Conservation (phyloP, 2,888 invertebrate species). For the Troides helena region DNA sequence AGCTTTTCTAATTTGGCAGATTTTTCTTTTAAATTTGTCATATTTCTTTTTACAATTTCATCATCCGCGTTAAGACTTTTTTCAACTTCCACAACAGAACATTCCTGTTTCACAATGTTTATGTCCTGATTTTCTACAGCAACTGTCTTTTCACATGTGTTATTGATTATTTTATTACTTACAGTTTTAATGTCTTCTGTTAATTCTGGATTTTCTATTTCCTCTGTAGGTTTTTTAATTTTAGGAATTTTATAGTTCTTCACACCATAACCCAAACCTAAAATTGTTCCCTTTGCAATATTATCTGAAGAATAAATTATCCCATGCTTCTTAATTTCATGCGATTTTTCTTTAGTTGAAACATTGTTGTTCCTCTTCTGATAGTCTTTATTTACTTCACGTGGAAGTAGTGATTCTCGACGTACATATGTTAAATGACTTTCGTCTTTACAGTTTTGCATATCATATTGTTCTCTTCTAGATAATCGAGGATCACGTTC, state of each 20-base stretch:
- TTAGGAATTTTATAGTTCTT: constrained; percentile 77
- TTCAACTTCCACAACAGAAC: constrained; percentile 11
- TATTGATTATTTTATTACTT: not conserved
- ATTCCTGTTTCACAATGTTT: constrained; percentile 2
- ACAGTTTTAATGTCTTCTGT: not conserved
- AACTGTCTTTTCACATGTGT: constrained; percentile 27
- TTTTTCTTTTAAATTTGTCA: constrained; percentile 19
- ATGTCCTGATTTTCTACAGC: constrained; percentile 27
- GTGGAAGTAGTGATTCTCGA: constrained; percentile 11
- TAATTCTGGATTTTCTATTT: constrained; percentile 26
- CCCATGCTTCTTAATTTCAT: constrained; percentile 46
- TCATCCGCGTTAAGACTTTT: constrained; percentile 26
- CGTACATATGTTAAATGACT: constrained; percentile 6
- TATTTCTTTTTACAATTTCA: constrained; percentile 28
- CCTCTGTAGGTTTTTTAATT: constrained; percentile 58
- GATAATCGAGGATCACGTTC: constrained; percentile 27
- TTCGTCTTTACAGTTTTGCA: constrained; percentile 10
- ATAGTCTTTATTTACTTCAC: constrained; percentile 15
- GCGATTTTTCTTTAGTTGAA: constrained; percentile 36
- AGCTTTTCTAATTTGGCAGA: constrained; percentile 1
- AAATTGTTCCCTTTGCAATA: constrained; percentile 63
- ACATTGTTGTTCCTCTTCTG: constrained; percentile 39
- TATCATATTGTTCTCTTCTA: constrained; percentile 17
- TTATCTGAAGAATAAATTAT: constrained; percentile 70
- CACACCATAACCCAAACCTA: constrained; percentile 64